Conservation (phyloP, 2,113 vertebrate species). For the Psephotus haematonotus region DNA sequence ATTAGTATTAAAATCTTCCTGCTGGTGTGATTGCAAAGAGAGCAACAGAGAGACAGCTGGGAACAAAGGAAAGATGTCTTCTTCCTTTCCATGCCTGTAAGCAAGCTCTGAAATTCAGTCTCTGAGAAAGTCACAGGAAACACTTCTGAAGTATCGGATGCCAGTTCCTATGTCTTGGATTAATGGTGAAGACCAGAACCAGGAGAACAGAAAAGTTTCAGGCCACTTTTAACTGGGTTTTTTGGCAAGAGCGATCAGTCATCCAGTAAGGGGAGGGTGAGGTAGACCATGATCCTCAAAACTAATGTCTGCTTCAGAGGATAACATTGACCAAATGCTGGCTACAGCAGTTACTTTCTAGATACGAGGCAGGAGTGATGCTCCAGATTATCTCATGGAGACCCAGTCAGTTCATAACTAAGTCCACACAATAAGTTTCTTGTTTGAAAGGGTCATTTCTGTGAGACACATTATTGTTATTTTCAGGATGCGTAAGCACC, state of each 20-base stretch:
- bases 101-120: neutral
- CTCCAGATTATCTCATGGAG: neutral
- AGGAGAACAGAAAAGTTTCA: neutral
- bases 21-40: neutral
- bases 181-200: neutral
- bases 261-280: neutral
- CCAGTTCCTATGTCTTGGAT: neutral
- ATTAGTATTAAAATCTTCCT: neutral
- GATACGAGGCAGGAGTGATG: neutral
- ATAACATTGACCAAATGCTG: neutral
- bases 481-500: fast-evolving
- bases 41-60: neutral
- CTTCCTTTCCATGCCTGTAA: neutral
- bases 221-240: neutral
- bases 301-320: neutral
- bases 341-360: neutral
- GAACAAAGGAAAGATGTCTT: neutral
- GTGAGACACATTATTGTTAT: neutral
- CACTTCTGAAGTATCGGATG: fast-evolving
- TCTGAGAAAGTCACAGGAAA: neutral
- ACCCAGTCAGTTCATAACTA: neutral
- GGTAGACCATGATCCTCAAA: neutral
- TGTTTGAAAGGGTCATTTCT: neutral
- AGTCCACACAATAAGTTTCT: neutral
- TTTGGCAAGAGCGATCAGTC: neutral